These are phyloP conservation scores for Exephanes ischioxanthus DNA, from an alignment of 2,888 invertebrate species.

Conservation along the genomic window DNA sequence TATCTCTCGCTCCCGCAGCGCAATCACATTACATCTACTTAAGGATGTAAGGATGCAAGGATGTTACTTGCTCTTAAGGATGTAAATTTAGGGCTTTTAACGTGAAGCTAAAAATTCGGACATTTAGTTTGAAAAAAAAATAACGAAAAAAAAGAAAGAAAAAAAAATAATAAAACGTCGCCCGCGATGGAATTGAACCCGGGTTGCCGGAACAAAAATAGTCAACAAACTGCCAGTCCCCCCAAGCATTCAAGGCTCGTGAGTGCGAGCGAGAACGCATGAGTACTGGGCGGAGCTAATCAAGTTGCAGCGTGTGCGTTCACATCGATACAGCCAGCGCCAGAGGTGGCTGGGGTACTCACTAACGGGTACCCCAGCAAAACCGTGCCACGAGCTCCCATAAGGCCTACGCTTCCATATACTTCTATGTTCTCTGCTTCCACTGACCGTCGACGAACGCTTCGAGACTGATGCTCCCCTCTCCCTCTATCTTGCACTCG, in stretches of 20 bases:
- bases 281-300: background rate
- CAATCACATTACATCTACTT: too few relatives aligned
- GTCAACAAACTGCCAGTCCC: too few relatives aligned
- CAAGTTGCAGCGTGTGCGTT: background rate
- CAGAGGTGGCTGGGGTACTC: background rate
- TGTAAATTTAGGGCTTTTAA: too few relatives aligned
- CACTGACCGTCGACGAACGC: slow-evolving; percentile 61
- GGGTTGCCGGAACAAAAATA: too few relatives aligned
- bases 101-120: too few relatives aligned
- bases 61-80: too few relatives aligned
- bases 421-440: slow-evolving; percentile 39
- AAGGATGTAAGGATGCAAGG: too few relatives aligned
- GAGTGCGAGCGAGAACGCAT: background rate
- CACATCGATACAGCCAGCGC: background rate
- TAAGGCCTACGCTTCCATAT: background rate
- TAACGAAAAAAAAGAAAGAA: too few relatives aligned
- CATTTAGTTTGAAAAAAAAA: too few relatives aligned
- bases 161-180: too few relatives aligned
- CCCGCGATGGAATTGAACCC: too few relatives aligned
- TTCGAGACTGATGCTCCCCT: slow-evolving; percentile 58
- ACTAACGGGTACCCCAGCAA: background rate
- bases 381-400: background rate
- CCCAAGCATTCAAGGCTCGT: background rate
- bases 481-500: slow-evolving; percentile 59
- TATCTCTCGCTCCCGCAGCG: too few relatives aligned